Base-by-base conservation (phyloP, 2,113 vertebrate genomes). In the Sorex fumeus region DNA sequence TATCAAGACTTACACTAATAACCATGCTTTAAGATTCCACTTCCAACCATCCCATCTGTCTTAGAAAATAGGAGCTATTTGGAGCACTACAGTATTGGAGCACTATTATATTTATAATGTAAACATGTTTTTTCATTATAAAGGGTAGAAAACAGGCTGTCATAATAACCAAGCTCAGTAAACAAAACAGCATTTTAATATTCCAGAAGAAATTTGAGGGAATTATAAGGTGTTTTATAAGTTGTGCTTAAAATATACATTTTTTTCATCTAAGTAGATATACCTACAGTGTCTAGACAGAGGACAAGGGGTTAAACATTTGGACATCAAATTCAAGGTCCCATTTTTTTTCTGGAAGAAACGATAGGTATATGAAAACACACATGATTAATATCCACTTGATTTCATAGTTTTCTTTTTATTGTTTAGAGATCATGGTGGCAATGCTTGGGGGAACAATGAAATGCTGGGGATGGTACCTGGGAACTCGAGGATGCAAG, bases 21-120 rank as follows among this genome's bases (percentile, higher is more conserved):
- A 72, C 34, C 82, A 87, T n/a, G 47, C 25, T 92, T 95, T 43
- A 93, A 90, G 36, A 94, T 85, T 94, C 84, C 90, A 93, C 87
- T 94, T 96, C 70, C 84, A 90, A 94, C 45, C 50, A 95, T 91
- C 30, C 34, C 84, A 93, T 93, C 77, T 94, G 87, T 94, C 87
- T 94, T 71, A 62, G 62, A 50, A 66, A 90, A 88, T 53, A 77
- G 45, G 34, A 60, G 57, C 84, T 92, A 93, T 94, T 92, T 94
- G 78, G 47, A 94, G 71, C n/a, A 62, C 43, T 40, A 47, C n/a
- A 64, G 28, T 89, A 36, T 53, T 53, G 53, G 53, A 53, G 53
- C 53, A 53, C 12, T 19, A 53, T 53, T 11, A 53, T 53, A 53
- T 53, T 53, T 53, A 53, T 53, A 53, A 53, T 53, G 53, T 53